Percentiles rank a stretch among this genome's conserved stretches.
These are phyloP conservation scores for Crossocerus cetratus DNA, from an alignment of 2,888 invertebrate species.

Conservation along the genomic window DNA sequence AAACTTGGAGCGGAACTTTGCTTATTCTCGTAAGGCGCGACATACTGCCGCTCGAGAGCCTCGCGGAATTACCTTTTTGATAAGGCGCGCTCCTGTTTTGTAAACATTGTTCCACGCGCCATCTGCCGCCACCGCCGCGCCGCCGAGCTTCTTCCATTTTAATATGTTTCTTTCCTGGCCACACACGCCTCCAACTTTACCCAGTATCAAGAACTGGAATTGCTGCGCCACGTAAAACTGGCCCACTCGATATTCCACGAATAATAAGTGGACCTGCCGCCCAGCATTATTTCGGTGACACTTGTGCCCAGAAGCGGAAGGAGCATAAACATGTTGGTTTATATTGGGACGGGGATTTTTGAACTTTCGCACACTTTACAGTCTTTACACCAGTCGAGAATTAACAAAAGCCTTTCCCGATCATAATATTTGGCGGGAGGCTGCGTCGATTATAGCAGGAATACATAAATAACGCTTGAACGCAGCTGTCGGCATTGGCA, in stretches of 20 bases:
- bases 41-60: background rate
- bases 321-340: too few relatives aligned
- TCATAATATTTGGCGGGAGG: too few relatives aligned
- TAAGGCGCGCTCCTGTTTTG: slow-evolving; percentile 7
- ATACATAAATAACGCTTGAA: background rate
- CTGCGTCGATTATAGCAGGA: background rate
- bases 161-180: background rate
- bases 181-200: background rate
- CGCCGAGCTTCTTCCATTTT: background rate
- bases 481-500: background rate
- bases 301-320: too few relatives aligned
- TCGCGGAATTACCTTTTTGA: background rate
- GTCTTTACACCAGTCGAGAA: too few relatives aligned
- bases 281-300: too few relatives aligned
- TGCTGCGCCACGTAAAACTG: background rate
- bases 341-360: too few relatives aligned
- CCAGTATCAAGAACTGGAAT: background rate
- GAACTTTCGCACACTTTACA: too few relatives aligned
- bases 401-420: too few relatives aligned
- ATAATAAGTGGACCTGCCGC: background rate
- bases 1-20: background rate
- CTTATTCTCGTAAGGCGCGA: slow-evolving; percentile 1
- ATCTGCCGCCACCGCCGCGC: background rate
- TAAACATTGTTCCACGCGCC: background rate
- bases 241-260: background rate